A percentile compares a stretch with the other conserved stretches of the same genome.
phyloP scores from a whole-genome alignment of 1,140 invertebrate species.

The Ditylenchus dipsaci region DNA sequence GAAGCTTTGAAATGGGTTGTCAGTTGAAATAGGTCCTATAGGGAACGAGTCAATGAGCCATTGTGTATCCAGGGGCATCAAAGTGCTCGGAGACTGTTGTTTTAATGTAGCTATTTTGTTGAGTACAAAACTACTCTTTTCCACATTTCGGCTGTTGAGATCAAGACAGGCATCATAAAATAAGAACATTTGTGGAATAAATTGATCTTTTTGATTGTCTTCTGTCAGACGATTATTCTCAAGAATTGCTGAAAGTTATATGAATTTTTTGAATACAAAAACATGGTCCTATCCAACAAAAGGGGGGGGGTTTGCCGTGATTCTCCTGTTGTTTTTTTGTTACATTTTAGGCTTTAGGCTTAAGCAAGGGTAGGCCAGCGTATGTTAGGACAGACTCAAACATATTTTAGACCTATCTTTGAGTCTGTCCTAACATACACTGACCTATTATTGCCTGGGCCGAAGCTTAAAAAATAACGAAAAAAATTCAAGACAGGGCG shows the following conservation, averaged over 20 bases:
- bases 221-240: not conserved
- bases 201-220: not conserved
- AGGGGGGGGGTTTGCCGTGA: too few species aligned
- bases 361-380: too few species aligned
- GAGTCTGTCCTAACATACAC: too few species aligned
- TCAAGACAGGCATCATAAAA: not conserved
- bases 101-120: not conserved
- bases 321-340: too few species aligned
- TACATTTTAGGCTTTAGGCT: too few species aligned
- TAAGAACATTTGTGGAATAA: not conserved
- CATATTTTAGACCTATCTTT: too few species aligned
- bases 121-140: not conserved
- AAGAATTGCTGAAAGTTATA: not conserved
- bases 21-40: not conserved
- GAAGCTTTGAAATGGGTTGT: not conserved
- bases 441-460: too few species aligned
- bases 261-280: not conserved
- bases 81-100: not conserved
- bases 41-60: not conserved
- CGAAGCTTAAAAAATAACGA: too few species aligned
- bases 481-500: too few species aligned
- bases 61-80: not conserved
- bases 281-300: too few species aligned
- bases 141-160: not conserved
- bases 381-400: too few species aligned